Evolutionary conservation across 2,888 invertebrate genomes (phyloP).

Genomic region (Morpho achilles): DNA sequence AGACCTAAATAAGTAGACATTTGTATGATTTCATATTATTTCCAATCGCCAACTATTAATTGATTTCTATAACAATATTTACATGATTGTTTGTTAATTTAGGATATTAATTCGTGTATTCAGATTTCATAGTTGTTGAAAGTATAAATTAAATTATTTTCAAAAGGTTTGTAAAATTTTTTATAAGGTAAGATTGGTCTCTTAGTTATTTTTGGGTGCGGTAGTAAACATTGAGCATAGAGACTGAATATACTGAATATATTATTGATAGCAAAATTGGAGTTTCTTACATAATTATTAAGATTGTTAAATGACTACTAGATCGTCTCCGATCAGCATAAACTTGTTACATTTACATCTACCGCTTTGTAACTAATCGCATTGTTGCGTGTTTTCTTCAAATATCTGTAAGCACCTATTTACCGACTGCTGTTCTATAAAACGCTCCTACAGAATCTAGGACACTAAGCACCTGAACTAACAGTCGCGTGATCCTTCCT

Average conservation of each 20-base stretch:
- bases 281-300: no score
- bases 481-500: constrained; percentile 57
- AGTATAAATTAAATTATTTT: background rate
- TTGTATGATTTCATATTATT: constrained; percentile 6
- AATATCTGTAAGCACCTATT: constrained; percentile 18
- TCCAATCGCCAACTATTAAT: constrained; percentile 6
- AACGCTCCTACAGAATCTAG: constrained; percentile 19
- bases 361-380: constrained; percentile 4
- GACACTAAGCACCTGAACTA: constrained; percentile 44
- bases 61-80: constrained; percentile 7
- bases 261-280: no score
- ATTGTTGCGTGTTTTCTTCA: constrained; percentile 18
- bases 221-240: no score
- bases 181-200: no score
- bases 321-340: no score
- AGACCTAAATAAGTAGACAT: constrained; percentile 10
- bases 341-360: background rate
- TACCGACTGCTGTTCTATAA: constrained; percentile 13
- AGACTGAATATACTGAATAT: no score
- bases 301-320: no score
- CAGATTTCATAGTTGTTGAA: background rate
- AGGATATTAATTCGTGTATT: background rate
- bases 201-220: no score
- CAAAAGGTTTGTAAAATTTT: no score
- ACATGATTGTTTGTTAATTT: background rate